Evolutionary conservation across 2,797 vertebrate genomes (phyloP), one percentile per base, ranked within the genome.

Genomic region (Emys orbicularis): DNA sequence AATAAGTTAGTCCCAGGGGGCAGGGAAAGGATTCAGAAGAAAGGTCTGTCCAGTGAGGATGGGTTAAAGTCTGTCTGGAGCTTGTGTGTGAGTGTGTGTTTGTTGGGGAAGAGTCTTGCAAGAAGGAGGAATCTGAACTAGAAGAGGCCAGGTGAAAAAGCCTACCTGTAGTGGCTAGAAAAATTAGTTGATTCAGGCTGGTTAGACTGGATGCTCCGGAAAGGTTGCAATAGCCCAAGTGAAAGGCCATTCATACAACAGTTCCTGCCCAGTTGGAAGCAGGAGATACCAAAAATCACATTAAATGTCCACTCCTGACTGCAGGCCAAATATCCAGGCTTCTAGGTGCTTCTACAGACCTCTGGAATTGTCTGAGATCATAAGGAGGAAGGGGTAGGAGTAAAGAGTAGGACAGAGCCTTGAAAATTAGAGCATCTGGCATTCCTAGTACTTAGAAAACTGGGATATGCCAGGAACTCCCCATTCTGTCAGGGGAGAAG

Each of bases 401-500:
- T 12, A 93, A 53, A 95, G 81, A 53, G 29, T 90, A 84, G 68
- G 44, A 47, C 44, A 77, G 76, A 86, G 86, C 47, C 9, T 2
- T 18, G 80, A 77, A 88, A 92, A 93, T 61, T n/a, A 85, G n/a
- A 90, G 27, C 18, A 57, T 15, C 74, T 77, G 44, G 6, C 27
- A 77, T 77, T 47, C 25, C 27, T 72, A 85, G 72, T 72, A 93
- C 88, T 79, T 52, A 87, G 4, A 90, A 95, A 96, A 90, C 50
- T 72, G 86, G 15, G 18, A 72, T 95, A 90, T 72, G 53, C 31
- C 92, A 94, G 94, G 90, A 93, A 92, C 49, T 91, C 37, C 25
- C 41, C 49, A 21, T 95, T 44, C 23, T 57, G 57, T 72, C 37
- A 41, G n/a, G 10, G 21, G 53, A 92, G 56, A 89, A 94, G 50